Percentiles rank a stretch among this genome's conserved stretches.
These are phyloP conservation scores for Boleophthalmus pectinirostris DNA, from an alignment of 2,113 vertebrate species.

Conservation along the genomic window DNA sequence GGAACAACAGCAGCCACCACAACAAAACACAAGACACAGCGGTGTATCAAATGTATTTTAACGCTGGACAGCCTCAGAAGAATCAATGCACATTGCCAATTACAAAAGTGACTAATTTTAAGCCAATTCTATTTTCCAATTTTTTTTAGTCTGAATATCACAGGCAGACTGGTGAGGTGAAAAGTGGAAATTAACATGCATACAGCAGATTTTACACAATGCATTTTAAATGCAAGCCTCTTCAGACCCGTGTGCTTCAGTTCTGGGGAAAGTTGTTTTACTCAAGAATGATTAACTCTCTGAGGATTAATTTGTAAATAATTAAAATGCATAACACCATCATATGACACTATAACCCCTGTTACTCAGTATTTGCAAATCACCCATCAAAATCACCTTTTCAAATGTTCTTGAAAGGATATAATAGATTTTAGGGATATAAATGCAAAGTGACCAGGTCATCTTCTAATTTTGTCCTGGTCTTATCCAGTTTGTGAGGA, in stretches of 20 bases:
- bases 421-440: background rate
- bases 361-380: no score
- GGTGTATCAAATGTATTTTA: background rate
- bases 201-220: background rate
- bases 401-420: no score
- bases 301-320: background rate
- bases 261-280: background rate
- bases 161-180: no score
- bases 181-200: no score
- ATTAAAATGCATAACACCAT: background rate
- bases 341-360: background rate
- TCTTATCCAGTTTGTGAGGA: slow-evolving; percentile 45
- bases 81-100: background rate
- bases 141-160: no score
- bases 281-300: background rate
- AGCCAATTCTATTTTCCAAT: no score
- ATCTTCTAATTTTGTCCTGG: slow-evolving; percentile 38
- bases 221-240: background rate
- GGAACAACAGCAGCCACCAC: background rate
- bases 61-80: background rate
- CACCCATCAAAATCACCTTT: background rate
- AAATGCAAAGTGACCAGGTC: slow-evolving; percentile 18
- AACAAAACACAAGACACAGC: background rate
- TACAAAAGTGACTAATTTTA: background rate
- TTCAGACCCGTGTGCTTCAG: background rate